Evolutionary conservation across 2,797 vertebrate genomes (phyloP).

Genomic region (Rhadinocentrus ornatus): DNA sequence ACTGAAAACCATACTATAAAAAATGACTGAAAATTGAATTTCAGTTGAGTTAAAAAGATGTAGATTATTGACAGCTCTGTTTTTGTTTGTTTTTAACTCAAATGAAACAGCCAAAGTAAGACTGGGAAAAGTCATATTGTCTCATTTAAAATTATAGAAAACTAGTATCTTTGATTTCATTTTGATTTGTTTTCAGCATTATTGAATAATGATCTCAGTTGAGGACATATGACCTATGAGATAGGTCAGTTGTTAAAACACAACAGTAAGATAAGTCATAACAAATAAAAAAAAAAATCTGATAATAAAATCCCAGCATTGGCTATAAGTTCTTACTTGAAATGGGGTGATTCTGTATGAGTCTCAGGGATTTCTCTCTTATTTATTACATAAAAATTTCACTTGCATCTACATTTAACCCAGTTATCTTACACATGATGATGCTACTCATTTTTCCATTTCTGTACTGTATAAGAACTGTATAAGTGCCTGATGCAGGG

Average conservation of each 20-base stretch:
- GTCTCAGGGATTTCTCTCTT: constrained; percentile 61
- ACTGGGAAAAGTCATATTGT: constrained; percentile 22
- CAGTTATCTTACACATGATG: not conserved
- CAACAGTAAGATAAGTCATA: not conserved
- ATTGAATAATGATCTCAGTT: not conserved
- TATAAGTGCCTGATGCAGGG: constrained; percentile 59
- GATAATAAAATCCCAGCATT: constrained; percentile 3
- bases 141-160: constrained; percentile 1
- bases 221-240: not conserved
- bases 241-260: not conserved
- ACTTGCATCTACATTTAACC: not conserved
- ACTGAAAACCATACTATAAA: not conserved
- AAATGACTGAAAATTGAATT: constrained; percentile 3
- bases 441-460: not conserved
- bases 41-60: constrained; percentile 1
- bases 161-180: not conserved
- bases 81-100: constrained; percentile 21
- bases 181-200: not conserved
- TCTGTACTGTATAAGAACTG: not conserved
- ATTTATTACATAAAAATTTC: not conserved
- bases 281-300: not conserved
- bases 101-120: constrained; percentile 31
- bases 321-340: constrained; percentile 16
- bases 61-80: constrained; percentile 2
- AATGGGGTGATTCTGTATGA: constrained; percentile 26